Percentiles rank a stretch among this genome's conserved stretches.
Evolutionary conservation across 2,113 vertebrate genomes (phyloP).

Genomic region (Gadus macrocephalus): DNA sequence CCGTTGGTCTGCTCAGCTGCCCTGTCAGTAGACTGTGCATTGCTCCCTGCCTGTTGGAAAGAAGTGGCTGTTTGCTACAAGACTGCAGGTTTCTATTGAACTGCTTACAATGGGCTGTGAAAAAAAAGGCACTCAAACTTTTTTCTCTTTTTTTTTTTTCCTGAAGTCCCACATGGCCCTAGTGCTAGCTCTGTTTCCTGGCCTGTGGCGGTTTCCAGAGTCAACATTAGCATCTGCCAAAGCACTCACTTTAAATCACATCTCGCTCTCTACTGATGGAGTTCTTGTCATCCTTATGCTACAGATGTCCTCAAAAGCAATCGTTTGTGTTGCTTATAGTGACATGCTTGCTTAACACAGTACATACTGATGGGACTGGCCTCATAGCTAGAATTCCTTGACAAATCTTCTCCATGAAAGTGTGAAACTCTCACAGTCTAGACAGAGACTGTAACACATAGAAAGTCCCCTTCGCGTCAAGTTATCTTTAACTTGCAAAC

Average conservation of each 20-base stretch:
- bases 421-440: not conserved
- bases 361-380: slow-evolving; percentile 27
- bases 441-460: not conserved
- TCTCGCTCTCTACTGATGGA: slow-evolving; percentile 26
- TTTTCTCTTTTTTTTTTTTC: slow-evolving; percentile 38
- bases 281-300: slow-evolving; percentile 32
- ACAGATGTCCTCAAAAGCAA: slow-evolving; percentile 28
- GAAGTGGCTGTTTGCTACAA: slow-evolving; percentile 58
- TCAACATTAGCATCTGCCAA: slow-evolving; percentile 64
- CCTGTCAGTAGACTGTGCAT: slow-evolving; percentile 64
- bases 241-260: slow-evolving; percentile 47
- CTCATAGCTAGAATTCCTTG: not conserved
- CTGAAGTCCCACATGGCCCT: slow-evolving; percentile 77
- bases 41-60: slow-evolving; percentile 62
- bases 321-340: slow-evolving; percentile 30
- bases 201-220: slow-evolving; percentile 57
- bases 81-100: slow-evolving; percentile 69
- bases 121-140: slow-evolving; percentile 59
- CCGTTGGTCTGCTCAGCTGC: slow-evolving; percentile 44
- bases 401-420: slow-evolving; percentile 5
- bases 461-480: not conserved
- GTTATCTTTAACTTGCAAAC: not conserved
- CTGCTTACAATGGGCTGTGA: slow-evolving; percentile 74
- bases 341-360: slow-evolving; percentile 23
- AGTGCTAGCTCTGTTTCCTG: slow-evolving; percentile 74